Evolutionary conservation across 2,888 invertebrate species (phyloP).

Genomic region (Polylopha cassiicola): DNA sequence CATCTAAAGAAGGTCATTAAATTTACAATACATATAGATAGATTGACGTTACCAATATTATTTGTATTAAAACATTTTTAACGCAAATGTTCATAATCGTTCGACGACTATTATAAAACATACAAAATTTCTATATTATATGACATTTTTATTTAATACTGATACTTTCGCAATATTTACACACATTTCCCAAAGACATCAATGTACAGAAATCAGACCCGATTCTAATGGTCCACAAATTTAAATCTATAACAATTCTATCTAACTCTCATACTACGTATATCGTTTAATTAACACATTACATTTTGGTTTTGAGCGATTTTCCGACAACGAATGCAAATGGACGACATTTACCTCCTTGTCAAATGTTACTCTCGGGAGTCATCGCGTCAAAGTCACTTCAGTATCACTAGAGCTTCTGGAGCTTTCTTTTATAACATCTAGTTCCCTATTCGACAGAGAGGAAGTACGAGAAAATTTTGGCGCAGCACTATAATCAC

Average conservation of each 20-base stretch:
- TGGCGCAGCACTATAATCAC: slow-evolving; percentile 58
- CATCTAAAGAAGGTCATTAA: no score
- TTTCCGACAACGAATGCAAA: slow-evolving; percentile 52
- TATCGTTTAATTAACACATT: slow-evolving; percentile 34
- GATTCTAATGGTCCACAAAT: slow-evolving; percentile 52
- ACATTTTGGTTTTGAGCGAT: slow-evolving; percentile 33
- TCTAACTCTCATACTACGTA: slow-evolving; percentile 35
- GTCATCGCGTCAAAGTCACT: slow-evolving; percentile 74
- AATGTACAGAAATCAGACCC: slow-evolving; percentile 47
- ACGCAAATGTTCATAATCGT: no score
- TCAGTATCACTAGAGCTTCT: slow-evolving; percentile 74
- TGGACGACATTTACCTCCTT: slow-evolving; percentile 63
- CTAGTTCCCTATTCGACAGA: slow-evolving; percentile 69
- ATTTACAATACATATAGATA: no score
- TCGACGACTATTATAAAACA: slow-evolving; percentile 44
- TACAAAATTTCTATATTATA: slow-evolving; percentile 40
- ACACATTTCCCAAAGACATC: slow-evolving; percentile 22
- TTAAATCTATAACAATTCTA: slow-evolving; percentile 38
- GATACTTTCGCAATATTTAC: slow-evolving; percentile 13
- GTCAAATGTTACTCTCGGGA: slow-evolving; percentile 69
- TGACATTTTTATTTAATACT: slow-evolving; percentile 18
- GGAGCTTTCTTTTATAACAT: slow-evolving; percentile 73
- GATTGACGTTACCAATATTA: no score
- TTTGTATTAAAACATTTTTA: slow-evolving; percentile 9
- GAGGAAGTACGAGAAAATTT: slow-evolving; percentile 72